Evolutionary conservation across 2,113 vertebrate genomes (phyloP), one percentile per base, ranked within the genome.

Genomic region (Vidua chalybeata): DNA sequence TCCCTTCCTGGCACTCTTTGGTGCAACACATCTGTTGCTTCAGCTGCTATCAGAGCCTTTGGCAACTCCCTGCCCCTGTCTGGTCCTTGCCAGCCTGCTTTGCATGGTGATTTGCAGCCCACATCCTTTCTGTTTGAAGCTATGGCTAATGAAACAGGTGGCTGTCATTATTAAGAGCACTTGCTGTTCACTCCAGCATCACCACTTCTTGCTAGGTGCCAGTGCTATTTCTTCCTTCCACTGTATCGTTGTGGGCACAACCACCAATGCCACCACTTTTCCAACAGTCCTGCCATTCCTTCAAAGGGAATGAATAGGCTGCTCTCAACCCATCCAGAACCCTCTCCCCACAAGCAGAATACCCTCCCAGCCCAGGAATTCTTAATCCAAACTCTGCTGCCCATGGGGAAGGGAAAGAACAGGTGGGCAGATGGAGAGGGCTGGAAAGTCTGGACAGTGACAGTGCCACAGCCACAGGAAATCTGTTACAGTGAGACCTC

Each of bases 21-120:
- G 94, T 93, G 85, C 82, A 95, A 79, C 67, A 87, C 97, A 97
- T 97, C 96, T 97, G 96, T 96, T 96, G 74, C 72, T 97, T 94
- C 95, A 96, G 96, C 94, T 96, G 97, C 87, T 96, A 20, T 80
- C 62, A 77, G 66, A 96, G 93, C 63, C 76, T 94, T 95, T 96
- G 96, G 90, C 95, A 96, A 79, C 21, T 77, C 84, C 28, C 45
- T 49, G 62, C 41, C 51, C 66, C 67, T 91, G 19, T 78, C 67
- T 94, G 93, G 89, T 80, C 84, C 67, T 86, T 84, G 92, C 94
- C 94, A 96, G 89, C 48, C 93, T 93, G 87, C 88, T 97, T 96
- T 96, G 78, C 94, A 89, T 72, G 84, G 76, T 62, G 45, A 94
- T 96, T 94, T 91, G 89, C 91, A 95, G 33, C 74, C 69, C 71